Percentiles rank a stretch among this genome's conserved stretches.
Evolutionary conservation across 1,140 invertebrate genomes (phyloP).

Genomic region (Chironomus tepperi): DNA sequence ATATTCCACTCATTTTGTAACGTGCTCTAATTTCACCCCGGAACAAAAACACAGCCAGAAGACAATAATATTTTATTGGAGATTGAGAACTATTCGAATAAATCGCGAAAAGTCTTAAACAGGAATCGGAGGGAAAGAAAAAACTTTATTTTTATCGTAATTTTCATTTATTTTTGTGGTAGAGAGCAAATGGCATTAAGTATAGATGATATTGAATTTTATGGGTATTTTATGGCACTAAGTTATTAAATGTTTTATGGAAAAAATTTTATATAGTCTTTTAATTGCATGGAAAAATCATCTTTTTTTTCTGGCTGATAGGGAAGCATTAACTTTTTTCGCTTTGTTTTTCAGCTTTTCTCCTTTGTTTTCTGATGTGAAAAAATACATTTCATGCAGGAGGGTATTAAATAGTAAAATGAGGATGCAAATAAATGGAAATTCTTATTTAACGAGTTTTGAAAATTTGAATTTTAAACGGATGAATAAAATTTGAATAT

Average conservation of each 20-base stretch:
- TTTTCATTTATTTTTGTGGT: background rate
- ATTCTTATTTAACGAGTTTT: too few relatives aligned
- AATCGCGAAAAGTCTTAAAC: background rate
- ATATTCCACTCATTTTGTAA: background rate
- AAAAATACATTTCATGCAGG: too few relatives aligned
- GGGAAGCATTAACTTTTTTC: background rate
- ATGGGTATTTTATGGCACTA: background rate
- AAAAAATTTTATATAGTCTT: conserved; percentile 1
- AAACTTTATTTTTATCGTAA: background rate
- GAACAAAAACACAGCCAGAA: background rate
- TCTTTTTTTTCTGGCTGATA: background rate
- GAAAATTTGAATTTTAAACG: too few relatives aligned
- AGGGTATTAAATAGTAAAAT: too few relatives aligned
- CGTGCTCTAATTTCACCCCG: background rate
- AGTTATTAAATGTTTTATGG: conserved; percentile 9
- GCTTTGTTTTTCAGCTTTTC: too few relatives aligned
- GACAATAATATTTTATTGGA: background rate
- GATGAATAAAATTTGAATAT: too few relatives aligned
- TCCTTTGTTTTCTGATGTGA: too few relatives aligned
- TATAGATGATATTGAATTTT: background rate
- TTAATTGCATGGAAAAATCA: background rate
- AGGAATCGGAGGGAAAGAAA: background rate
- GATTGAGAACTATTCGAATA: background rate
- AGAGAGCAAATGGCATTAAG: background rate
- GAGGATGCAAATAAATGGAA: too few relatives aligned